Conservation (phyloP, 37 sponge, comb jelly and placozoan species). For the Bolinopsis microptera region DNA sequence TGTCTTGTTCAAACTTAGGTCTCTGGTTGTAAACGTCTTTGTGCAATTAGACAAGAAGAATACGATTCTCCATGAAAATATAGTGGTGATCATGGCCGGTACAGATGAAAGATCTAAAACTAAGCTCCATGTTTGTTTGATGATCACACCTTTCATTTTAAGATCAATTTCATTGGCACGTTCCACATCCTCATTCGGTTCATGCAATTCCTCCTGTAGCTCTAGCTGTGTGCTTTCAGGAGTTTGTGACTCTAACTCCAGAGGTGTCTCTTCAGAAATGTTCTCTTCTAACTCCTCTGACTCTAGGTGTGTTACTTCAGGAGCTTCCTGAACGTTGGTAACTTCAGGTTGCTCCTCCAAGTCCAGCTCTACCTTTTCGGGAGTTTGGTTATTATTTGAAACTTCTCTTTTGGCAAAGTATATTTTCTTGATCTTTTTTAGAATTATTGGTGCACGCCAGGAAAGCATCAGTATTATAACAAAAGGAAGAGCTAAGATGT, state of each 20-base stretch:
- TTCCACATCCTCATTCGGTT: background rate
- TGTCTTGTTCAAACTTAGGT: background rate
- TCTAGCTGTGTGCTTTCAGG: background rate
- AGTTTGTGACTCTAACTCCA: no score
- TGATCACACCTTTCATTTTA: background rate
- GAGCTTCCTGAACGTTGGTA: background rate
- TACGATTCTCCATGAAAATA: background rate
- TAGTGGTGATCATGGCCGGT: background rate
- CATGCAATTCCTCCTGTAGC: background rate
- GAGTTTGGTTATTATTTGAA: background rate
- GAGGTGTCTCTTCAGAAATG: no score
- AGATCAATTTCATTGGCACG: background rate
- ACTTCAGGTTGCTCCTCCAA: background rate
- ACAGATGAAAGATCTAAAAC: background rate
- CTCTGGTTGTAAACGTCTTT: background rate
- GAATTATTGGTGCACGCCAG: background rate
- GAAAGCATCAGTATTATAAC: background rate
- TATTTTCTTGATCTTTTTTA: background rate
- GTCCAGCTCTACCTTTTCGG: background rate
- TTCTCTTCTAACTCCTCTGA: no score
- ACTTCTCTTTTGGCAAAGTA: background rate
- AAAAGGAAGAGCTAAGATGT: background rate
- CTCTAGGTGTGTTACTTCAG: background rate
- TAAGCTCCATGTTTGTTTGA: background rate
- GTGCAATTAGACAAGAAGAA: background rate